These are phyloP conservation scores for Oscheius myriophilus DNA, from an alignment of 2,888 invertebrate species.

Conservation along the genomic window DNA sequence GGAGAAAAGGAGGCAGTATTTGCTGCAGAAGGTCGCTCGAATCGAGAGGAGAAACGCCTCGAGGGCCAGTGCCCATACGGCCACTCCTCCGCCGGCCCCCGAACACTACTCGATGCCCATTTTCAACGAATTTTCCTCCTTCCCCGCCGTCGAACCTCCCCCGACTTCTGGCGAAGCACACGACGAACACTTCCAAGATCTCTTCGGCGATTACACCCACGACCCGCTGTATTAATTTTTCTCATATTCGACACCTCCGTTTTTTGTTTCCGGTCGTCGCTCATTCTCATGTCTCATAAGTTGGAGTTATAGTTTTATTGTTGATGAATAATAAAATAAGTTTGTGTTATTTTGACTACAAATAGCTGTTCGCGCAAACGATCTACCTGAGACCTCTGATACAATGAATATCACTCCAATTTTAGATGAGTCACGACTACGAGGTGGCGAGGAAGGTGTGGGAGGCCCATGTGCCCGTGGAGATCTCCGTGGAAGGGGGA, in stretches of 20 bases:
- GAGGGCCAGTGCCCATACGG: no score
- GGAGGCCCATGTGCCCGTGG: slow-evolving; percentile 93
- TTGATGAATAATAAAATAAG: neutral
- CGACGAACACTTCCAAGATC: no score
- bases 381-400: neutral
- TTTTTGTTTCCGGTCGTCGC: slow-evolving; percentile 7
- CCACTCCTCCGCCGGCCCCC: no score
- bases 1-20: neutral
- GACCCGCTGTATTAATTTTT: neutral
- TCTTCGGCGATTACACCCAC: no score
- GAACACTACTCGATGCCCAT: neutral
- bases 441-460: slow-evolving; percentile 93
- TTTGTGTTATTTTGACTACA: neutral
- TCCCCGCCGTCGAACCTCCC: no score
- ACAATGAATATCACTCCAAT: no score
- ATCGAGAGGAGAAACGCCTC: neutral
- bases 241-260: neutral
- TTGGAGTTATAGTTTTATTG: neutral
- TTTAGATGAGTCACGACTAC: slow-evolving; percentile 77
- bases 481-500: slow-evolving; percentile 87
- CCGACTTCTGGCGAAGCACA: neutral
- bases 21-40: slow-evolving; percentile 3
- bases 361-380: neutral
- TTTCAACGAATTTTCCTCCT: neutral
- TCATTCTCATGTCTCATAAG: neutral